Percentiles rank a stretch among this genome's conserved stretches.
phyloP scores from a whole-genome alignment of 2,888 invertebrate species.

The Tiliacea citrago region DNA sequence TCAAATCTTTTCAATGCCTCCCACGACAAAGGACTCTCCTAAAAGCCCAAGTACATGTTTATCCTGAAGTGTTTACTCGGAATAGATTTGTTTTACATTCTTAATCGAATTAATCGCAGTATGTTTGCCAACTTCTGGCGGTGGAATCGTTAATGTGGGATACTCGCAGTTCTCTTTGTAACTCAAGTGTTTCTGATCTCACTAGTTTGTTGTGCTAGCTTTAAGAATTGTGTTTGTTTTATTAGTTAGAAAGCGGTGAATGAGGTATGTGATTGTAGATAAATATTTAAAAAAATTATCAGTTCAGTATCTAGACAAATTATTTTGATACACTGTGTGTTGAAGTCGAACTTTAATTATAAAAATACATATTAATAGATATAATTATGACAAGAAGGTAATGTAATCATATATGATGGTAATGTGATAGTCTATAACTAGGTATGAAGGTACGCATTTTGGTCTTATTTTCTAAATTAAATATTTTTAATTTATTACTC shows the following conservation, averaged over 20 bases:
- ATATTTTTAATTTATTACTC: no score
- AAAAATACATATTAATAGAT: not conserved
- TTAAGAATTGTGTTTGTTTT: conserved; percentile 28
- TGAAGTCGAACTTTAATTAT: not conserved
- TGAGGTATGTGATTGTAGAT: not conserved
- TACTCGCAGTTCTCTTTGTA: conserved; percentile 36
- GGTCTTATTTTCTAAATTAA: no score
- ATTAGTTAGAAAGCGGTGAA: not conserved
- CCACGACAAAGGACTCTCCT: conserved; percentile 11
- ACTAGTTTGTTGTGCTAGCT: conserved; percentile 28
- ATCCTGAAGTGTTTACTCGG: conserved; percentile 31
- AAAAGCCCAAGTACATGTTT: conserved; percentile 15
- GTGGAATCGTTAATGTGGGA: conserved; percentile 56
- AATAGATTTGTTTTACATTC: conserved; percentile 59
- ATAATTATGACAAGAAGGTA: no score
- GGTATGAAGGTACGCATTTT: no score
- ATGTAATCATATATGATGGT: no score
- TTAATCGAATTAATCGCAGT: conserved; percentile 60
- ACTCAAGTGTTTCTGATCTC: conserved; percentile 51
- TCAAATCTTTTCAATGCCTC: not conserved
- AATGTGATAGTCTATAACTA: no score
- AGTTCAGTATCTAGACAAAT: not conserved
- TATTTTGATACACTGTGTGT: not conserved
- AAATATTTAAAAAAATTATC: not conserved
- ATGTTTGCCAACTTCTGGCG: conserved; percentile 34